Evolutionary conservation across 1,140 invertebrate species (phyloP), one percentile per base, ranked within the genome.

Genomic region (Meteorus sp.): DNA sequence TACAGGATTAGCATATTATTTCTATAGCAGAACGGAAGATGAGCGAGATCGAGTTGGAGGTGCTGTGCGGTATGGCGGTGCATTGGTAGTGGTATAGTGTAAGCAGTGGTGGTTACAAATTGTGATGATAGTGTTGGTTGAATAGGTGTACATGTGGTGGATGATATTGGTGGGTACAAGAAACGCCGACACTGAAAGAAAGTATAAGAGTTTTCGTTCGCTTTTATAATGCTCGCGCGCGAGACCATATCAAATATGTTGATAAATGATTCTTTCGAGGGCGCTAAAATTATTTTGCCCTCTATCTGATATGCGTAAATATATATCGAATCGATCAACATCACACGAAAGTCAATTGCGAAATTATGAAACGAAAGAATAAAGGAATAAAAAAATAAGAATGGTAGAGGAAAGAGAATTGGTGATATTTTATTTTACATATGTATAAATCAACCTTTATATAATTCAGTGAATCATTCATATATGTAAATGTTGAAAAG

Each of bases 181-280:
- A n/a, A n/a, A n/a, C n/a, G n/a, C n/a, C n/a, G n/a, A n/a, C n/a
- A n/a, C n/a, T n/a, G 44, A 19, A 55, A 8, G 25, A 20, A 43
- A 29, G 41, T 35, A 29, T 43, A n/a, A 17, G 31, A 43, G 15
- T 50, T 41, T 22, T 37, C n/a, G 44, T 53, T 60, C 59, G 33
- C 48, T 45, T 45, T 55, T 54, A 51, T 62, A 48, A 43, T 41
- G 33, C 17, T 41, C 27, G 61, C 57, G 60, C 67, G 67, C 68
- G 54, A 65, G 67, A 76, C 76, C 74, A 77, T 76, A 78, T 78
- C 76, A 78, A 79, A 79, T 79, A 78, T 77, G 77, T 77, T 80
- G 78, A 80, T 80, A 77, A 80, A 80, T 77, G 75, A 78, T 80
- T 62, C 68, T 74, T 78, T 75, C 17, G 75, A 79, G 72, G 67